Conservation (phyloP, 2,888 invertebrate genomes). For the Rhimphoctona megacephalus region DNA sequence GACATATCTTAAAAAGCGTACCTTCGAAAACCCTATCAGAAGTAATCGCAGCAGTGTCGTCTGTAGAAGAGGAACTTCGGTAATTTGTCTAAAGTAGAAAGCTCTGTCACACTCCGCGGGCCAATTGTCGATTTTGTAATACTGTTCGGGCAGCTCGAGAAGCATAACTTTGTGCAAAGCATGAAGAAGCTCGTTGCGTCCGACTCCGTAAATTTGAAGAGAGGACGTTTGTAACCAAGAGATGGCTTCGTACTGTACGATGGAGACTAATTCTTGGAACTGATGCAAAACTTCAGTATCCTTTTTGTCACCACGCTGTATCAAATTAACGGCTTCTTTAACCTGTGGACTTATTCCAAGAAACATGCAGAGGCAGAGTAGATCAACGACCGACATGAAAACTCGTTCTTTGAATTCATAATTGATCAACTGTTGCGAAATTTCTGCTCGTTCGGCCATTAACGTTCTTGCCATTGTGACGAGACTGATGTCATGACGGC, state of each 20-base stretch:
- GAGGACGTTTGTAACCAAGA: slow-evolving; percentile 95
- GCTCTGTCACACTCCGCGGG: slow-evolving; percentile 96
- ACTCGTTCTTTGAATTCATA: slow-evolving; percentile 93
- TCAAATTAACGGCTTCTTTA: slow-evolving; percentile 88
- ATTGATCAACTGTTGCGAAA: slow-evolving; percentile 87
- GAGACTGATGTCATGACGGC: slow-evolving; percentile 93
- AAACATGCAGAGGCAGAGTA: slow-evolving; percentile 94
- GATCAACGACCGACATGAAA: slow-evolving; percentile 93
- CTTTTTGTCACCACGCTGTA: slow-evolving; percentile 86
- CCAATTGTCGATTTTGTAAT: slow-evolving; percentile 95
- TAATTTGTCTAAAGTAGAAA: slow-evolving; percentile 91
- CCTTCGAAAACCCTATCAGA: slow-evolving; percentile 92
- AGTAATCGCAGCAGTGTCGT: slow-evolving; percentile 93
- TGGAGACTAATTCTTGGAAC: slow-evolving; percentile 85
- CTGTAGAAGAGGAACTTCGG: slow-evolving; percentile 95
- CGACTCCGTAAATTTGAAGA: slow-evolving; percentile 90
- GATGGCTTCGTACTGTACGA: slow-evolving; percentile 93
- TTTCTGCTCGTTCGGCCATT: slow-evolving; percentile 88
- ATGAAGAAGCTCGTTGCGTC: slow-evolving; percentile 90
- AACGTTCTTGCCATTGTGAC: slow-evolving; percentile 92
- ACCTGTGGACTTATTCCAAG: slow-evolving; percentile 91
- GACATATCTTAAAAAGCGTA: slow-evolving; percentile 69
- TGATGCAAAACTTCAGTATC: slow-evolving; percentile 83
- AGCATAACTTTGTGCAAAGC: slow-evolving; percentile 93
- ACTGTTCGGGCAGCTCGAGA: slow-evolving; percentile 92